These are phyloP conservation scores for Ailuropoda melanoleuca DNA, from an alignment of 2,113 vertebrate genomes.

Conservation along the genomic window DNA sequence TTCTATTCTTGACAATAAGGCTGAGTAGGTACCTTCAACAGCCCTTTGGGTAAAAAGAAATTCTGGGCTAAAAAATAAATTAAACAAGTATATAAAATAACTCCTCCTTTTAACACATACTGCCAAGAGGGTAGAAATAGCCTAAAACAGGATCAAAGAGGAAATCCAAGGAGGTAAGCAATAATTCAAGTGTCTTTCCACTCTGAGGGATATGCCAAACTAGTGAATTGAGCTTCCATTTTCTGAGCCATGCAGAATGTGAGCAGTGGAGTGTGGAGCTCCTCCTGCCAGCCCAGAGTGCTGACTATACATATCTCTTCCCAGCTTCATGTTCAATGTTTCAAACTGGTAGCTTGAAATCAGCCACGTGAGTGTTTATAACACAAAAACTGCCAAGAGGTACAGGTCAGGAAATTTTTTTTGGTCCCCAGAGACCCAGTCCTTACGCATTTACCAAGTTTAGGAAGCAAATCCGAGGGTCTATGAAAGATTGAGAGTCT, in stretches of 20 bases:
- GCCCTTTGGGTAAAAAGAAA: slow-evolving; percentile 23
- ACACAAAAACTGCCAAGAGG: not conserved
- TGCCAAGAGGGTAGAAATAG: not conserved
- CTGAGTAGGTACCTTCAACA: not conserved
- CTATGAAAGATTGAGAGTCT: not conserved
- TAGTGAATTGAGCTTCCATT: not conserved
- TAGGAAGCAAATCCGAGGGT: not conserved
- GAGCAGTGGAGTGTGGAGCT: no score
- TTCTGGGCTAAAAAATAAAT: slow-evolving; percentile 6
- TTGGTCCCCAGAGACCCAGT: not conserved
- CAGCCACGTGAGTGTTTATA: not conserved
- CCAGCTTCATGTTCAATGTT: not conserved
- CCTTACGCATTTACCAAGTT: not conserved
- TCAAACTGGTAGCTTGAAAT: not conserved
- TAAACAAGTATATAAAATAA: not conserved
- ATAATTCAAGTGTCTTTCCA: not conserved
- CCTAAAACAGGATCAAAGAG: not conserved
- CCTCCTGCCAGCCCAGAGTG: not conserved
- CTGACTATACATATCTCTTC: not conserved
- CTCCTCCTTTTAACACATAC: not conserved
- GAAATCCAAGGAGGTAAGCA: not conserved
- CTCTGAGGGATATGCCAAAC: not conserved
- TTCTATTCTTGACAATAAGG: not conserved
- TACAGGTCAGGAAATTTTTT: not conserved
- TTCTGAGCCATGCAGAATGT: not conserved